phyloP scores from a whole-genome alignment of 1,140 invertebrate species.

The Rhynchophorus ferrugineus region DNA sequence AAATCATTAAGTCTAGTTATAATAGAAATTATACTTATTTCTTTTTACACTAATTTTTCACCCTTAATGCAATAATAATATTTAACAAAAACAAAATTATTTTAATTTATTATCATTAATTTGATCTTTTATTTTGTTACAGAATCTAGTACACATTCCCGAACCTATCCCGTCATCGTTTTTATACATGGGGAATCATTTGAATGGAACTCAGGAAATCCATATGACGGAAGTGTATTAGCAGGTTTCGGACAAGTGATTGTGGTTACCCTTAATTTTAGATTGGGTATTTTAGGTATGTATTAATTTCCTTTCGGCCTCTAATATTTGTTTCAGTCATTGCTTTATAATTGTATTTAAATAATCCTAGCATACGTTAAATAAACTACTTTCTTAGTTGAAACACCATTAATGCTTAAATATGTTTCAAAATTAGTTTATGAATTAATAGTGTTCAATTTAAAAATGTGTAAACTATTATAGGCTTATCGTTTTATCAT shows the following conservation, averaged over 20 bases:
- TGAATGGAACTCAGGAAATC: conserved; percentile 88
- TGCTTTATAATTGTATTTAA: too few species aligned
- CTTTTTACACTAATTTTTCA: too few species aligned
- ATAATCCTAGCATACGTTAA: background rate
- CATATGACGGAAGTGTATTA: conserved; percentile 82
- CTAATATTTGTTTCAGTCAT: too few species aligned
- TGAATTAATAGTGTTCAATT: too few species aligned
- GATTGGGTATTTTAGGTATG: conserved; percentile 84
- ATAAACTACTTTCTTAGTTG: background rate
- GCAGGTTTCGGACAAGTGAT: conserved; percentile 84
- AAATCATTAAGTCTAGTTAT: too few species aligned
- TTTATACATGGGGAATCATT: conserved; percentile 89
- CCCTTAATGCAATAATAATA: too few species aligned
- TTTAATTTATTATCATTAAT: too few species aligned
- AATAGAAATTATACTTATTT: too few species aligned
- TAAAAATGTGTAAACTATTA: too few species aligned
- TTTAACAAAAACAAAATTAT: too few species aligned
- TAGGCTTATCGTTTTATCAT: too few species aligned
- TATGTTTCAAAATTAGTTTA: background rate
- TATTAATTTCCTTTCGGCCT: background rate
- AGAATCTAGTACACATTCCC: conserved; percentile 9
- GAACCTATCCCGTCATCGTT: conserved; percentile 58
- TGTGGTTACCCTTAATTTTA: conserved; percentile 88
- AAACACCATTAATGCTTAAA: background rate
- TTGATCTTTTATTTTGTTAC: too few species aligned